phyloP scores from a whole-genome alignment of 1,140 invertebrate genomes.

The Drosophila guanche region DNA sequence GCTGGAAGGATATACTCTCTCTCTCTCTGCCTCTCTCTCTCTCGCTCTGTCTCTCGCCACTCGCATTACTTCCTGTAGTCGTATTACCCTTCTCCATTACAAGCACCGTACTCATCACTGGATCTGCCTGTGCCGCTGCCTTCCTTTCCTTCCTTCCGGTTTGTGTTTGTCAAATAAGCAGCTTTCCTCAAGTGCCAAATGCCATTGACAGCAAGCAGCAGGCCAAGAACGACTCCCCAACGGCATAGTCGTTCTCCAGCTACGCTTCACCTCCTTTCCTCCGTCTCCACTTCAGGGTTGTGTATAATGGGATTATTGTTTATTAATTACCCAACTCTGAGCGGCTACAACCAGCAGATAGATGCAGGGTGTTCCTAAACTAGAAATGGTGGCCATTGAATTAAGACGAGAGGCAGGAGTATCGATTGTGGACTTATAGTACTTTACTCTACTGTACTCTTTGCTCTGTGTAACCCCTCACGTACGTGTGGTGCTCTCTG shows the following conservation, averaged over 20 bases:
- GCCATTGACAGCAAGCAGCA: constrained; percentile 38
- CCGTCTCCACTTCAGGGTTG: constrained; percentile 9
- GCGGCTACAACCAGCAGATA: not conserved
- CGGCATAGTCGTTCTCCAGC: not conserved
- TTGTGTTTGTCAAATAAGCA: constrained; percentile 58
- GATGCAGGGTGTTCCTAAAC: constrained; percentile 19
- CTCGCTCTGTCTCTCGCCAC: constrained; percentile 7
- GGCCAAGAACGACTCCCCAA: constrained; percentile 11
- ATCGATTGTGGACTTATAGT: not conserved
- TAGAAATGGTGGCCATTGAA: constrained; percentile 39
- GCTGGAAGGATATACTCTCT: constrained; percentile 34
- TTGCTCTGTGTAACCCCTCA: not conserved
- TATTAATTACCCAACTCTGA: constrained; percentile 48
- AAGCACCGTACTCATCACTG: too few relatives aligned
- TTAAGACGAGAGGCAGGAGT: constrained; percentile 11
- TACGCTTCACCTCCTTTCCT: not conserved
- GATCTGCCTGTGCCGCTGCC: not conserved
- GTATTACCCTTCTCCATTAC: too few relatives aligned
- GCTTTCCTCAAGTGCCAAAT: constrained; percentile 60
- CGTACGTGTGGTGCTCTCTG: not conserved
- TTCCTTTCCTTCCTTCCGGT: constrained; percentile 27
- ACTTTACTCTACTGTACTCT: too few relatives aligned
- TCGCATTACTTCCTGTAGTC: too few relatives aligned
- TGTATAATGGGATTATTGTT: constrained; percentile 53
- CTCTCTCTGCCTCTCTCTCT: not conserved